phyloP scores from a whole-genome alignment of 2,888 invertebrate genomes.

The Stomorhina lunata region DNA sequence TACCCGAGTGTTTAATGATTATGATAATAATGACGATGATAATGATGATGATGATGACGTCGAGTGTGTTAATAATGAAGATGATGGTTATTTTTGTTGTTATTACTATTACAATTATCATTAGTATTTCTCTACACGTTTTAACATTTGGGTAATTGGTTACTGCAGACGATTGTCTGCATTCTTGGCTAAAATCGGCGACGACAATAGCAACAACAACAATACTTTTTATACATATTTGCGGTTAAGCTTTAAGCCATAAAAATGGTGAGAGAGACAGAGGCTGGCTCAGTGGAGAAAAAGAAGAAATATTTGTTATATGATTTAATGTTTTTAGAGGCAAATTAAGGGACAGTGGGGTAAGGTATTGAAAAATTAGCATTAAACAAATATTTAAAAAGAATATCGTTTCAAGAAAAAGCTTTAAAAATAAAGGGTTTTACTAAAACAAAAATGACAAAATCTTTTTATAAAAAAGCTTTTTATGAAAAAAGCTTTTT shows the following conservation, averaged over 20 bases:
- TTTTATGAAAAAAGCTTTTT: too few relatives aligned
- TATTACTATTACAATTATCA: conserved; percentile 19
- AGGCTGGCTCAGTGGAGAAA: too few relatives aligned
- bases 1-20: background rate
- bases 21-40: conserved; percentile 12
- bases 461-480: too few relatives aligned
- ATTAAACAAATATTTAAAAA: too few relatives aligned
- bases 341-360: too few relatives aligned
- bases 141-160: conserved; percentile 63
- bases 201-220: background rate
- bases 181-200: conserved; percentile 39
- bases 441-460: too few relatives aligned
- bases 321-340: too few relatives aligned
- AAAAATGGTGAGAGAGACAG: background rate
- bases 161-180: conserved; percentile 60
- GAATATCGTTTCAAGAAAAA: too few relatives aligned
- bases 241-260: conserved; percentile 41
- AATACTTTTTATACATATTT: conserved; percentile 30
- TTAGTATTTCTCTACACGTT: conserved; percentile 62
- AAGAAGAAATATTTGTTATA: too few relatives aligned
- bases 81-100: background rate
- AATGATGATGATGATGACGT: conserved; percentile 8
- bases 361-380: too few relatives aligned
- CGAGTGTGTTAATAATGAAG: background rate
- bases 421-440: too few relatives aligned